Conservation (phyloP, 2,888 invertebrate genomes). For the Axea sp. region DNA sequence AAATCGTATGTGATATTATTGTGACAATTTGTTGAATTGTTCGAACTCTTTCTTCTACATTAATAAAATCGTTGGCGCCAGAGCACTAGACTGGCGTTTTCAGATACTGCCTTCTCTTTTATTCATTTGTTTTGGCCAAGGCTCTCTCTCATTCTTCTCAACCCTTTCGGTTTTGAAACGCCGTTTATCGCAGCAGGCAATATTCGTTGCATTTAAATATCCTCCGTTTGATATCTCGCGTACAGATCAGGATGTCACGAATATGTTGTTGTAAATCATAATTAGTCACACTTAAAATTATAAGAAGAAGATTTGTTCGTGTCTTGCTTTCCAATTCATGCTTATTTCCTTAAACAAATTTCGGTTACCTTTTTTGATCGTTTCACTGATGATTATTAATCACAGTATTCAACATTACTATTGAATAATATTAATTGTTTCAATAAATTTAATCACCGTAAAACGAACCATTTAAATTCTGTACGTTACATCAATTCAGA, state of each 20-base stretch:
- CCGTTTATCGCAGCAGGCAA: slow-evolving; percentile 73
- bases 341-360: slow-evolving; percentile 12
- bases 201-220: slow-evolving; percentile 77
- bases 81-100: slow-evolving; percentile 16
- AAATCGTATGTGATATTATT: too few species aligned
- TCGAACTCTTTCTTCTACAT: too few species aligned
- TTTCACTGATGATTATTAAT: too few species aligned
- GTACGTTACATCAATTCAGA: too few species aligned
- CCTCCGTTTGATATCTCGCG: slow-evolving; percentile 73
- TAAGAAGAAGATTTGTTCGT: slow-evolving; percentile 67
- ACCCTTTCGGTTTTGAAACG: slow-evolving; percentile 64
- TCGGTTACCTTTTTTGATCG: too few species aligned
- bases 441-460: too few species aligned
- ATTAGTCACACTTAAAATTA: slow-evolving; percentile 74
- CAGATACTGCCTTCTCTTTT: slow-evolving; percentile 36
- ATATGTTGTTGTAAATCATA: slow-evolving; percentile 77
- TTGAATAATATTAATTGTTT: too few species aligned
- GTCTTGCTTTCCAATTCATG: slow-evolving; percentile 31
- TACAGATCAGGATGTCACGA: slow-evolving; percentile 75
- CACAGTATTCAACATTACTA: too few species aligned
- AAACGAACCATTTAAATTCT: too few species aligned
- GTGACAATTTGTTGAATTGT: slow-evolving; percentile 1
- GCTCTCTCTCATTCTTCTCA: slow-evolving; percentile 50
- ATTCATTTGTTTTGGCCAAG: slow-evolving; percentile 48
- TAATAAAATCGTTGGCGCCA: slow-evolving; percentile 48